Percentiles rank a stretch among this genome's conserved stretches.
Evolutionary conservation across 2,113 vertebrate species (phyloP).

Genomic region (Chionis minor): DNA sequence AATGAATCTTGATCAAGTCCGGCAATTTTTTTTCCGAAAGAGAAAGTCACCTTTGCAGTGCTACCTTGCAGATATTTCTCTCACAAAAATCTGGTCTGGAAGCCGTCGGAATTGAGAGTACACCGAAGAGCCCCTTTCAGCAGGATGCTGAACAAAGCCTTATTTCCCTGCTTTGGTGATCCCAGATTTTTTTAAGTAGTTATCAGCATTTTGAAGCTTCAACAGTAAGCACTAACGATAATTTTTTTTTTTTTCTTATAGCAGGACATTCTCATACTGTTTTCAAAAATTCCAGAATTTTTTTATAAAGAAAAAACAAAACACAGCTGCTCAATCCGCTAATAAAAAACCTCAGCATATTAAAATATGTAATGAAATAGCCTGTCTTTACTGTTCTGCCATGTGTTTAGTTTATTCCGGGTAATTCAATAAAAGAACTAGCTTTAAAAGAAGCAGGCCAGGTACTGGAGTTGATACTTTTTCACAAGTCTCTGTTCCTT

Average conservation of each 20-base stretch:
- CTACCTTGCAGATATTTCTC: background rate
- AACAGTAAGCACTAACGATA: background rate
- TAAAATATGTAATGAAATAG: background rate
- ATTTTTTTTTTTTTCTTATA: background rate
- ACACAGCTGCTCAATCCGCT: background rate
- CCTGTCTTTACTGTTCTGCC: background rate
- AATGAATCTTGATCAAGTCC: background rate
- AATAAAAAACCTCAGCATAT: background rate
- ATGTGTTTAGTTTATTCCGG: background rate
- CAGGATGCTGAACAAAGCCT: background rate
- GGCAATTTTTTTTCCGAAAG: background rate
- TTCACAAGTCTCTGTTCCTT: background rate
- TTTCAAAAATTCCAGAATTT: background rate
- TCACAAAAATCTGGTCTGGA: background rate
- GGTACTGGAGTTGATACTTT: background rate
- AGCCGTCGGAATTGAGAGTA: background rate
- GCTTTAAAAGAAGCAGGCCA: background rate
- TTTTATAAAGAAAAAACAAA: background rate
- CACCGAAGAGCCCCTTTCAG: background rate
- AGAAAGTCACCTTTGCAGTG: background rate
- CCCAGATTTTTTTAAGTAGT: background rate
- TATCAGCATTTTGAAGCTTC: background rate
- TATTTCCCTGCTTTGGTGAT: background rate
- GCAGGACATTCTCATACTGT: background rate
- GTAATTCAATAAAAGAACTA: background rate